Conservation (phyloP, 2,888 invertebrate genomes). For the Sabellastarte sp. region DNA sequence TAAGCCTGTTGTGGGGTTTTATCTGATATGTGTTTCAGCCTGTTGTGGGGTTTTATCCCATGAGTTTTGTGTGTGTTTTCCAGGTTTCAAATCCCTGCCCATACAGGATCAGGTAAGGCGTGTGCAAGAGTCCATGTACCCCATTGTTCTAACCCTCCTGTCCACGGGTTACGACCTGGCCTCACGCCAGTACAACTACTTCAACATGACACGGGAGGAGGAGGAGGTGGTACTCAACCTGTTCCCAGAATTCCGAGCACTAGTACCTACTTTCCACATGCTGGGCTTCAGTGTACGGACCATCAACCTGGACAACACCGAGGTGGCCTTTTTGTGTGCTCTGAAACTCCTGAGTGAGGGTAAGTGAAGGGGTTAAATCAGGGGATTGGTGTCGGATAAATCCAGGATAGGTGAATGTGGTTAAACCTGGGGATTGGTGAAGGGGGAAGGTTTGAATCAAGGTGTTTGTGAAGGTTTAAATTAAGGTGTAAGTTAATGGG, state of each 20-base stretch:
- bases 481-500: no score
- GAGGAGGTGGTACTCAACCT: conserved; percentile 6
- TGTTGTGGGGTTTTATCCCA: no score
- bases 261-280: conserved; percentile 30
- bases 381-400: conserved; percentile 7
- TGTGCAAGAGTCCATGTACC: conserved; percentile 46
- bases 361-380: no score
- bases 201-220: conserved; percentile 34
- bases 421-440: no score
- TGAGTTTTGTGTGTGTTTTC: no score
- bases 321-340: conserved; percentile 45
- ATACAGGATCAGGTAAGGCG: conserved; percentile 45
- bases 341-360: conserved; percentile 42
- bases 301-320: conserved; percentile 39
- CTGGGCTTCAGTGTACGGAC: conserved; percentile 41
- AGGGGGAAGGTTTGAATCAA: no score
- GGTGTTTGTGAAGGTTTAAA: no score
- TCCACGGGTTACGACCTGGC: conserved; percentile 38
- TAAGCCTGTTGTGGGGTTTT: no score
- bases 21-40: no score
- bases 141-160: conserved; percentile 43
- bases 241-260: conserved; percentile 12
- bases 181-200: conserved; percentile 43
- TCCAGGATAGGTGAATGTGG: no score
- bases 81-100: conserved; percentile 44